phyloP scores from a whole-genome alignment of 1,140 invertebrate genomes.

The Anadara kagoshimensis region DNA sequence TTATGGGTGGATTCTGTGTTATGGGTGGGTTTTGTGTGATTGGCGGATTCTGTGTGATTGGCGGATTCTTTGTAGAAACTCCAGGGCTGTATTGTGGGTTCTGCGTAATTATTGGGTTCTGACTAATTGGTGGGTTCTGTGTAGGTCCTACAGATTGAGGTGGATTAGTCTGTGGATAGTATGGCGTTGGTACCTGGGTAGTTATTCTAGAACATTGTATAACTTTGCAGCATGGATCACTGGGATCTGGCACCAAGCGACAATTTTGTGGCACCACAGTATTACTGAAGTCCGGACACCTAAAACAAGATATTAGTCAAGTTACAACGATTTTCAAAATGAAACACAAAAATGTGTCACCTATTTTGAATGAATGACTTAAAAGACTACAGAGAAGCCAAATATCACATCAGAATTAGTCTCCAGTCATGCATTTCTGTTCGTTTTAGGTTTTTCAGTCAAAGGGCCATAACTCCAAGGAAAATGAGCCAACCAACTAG shows the following conservation, averaged over 20 bases:
- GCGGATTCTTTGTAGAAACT: neutral
- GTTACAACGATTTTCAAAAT: too few species aligned
- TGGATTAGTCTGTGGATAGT: constrained; percentile 2
- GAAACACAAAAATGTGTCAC: too few species aligned
- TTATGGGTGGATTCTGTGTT: neutral
- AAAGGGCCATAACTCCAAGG: too few species aligned
- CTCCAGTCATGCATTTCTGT: too few species aligned
- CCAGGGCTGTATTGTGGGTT: too few species aligned
- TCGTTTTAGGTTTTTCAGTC: too few species aligned
- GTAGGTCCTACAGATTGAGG: constrained; percentile 6
- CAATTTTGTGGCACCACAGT: constrained; percentile 40
- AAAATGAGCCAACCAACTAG: too few species aligned
- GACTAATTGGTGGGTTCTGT: constrained; percentile 3
- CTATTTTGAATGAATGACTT: too few species aligned
- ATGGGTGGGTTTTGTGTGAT: neutral
- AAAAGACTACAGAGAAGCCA: too few species aligned
- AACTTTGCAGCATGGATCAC: constrained; percentile 51
- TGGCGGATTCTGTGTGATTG: neutral
- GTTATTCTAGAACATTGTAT: constrained; percentile 31
- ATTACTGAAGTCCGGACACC: constrained; percentile 35
- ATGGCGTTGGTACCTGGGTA: constrained; percentile 26
- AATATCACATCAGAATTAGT: too few species aligned
- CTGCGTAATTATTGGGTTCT: neutral
- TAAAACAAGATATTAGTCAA: constrained; percentile 1
- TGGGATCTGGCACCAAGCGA: constrained; percentile 43